phyloP scores from a whole-genome alignment of 2,797 vertebrate genomes.

The Channallabes apus region DNA sequence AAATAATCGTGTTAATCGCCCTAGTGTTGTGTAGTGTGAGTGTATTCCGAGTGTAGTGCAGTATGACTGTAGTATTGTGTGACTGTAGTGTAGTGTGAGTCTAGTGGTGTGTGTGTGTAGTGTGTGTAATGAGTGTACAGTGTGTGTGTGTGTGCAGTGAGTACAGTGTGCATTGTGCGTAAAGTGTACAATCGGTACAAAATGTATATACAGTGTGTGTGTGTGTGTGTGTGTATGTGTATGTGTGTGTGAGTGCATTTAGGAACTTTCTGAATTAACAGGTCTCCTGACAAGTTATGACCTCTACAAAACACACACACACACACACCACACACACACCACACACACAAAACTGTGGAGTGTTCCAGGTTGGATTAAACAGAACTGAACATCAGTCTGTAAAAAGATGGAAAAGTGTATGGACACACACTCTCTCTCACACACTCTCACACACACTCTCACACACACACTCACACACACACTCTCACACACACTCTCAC shows the following conservation, averaged over 20 bases:
- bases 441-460: slow-evolving; percentile 49
- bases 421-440: slow-evolving; percentile 77
- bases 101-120: too few species aligned
- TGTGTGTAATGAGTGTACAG: too few species aligned
- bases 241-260: neutral
- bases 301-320: slow-evolving; percentile 20
- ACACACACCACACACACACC: slow-evolving; percentile 12
- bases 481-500: too few species aligned
- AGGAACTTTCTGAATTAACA: slow-evolving; percentile 43
- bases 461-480: slow-evolving; percentile 72
- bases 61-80: too few species aligned
- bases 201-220: neutral
- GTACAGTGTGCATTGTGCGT: neutral
- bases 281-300: slow-evolving; percentile 38
- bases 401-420: slow-evolving; percentile 79
- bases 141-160: neutral
- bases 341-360: slow-evolving; percentile 70
- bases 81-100: too few species aligned
- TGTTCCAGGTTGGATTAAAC: slow-evolving; percentile 84
- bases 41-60: too few species aligned
- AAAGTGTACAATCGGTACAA: neutral
- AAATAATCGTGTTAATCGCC: too few species aligned
- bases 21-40: too few species aligned
- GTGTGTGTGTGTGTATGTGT: neutral
- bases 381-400: slow-evolving; percentile 86